phyloP scores from a whole-genome alignment of 92 coral and sea anemone genomes.

The Parazoanthus darwini region DNA sequence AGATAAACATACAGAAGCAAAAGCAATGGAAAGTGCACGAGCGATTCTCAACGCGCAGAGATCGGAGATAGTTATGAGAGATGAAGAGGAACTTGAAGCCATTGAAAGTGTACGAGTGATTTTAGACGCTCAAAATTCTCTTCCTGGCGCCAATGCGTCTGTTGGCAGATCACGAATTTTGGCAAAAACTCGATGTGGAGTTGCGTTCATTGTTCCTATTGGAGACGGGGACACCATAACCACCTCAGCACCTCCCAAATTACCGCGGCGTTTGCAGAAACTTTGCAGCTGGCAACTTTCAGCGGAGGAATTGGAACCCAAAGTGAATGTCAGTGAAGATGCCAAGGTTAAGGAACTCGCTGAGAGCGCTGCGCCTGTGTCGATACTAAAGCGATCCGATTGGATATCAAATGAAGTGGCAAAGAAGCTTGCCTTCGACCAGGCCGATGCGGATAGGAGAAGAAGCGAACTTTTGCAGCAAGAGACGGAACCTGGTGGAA shows the following conservation, averaged over 20 bases:
- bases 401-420: conserved; percentile 40
- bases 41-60: conserved; percentile 39
- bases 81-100: conserved; percentile 28
- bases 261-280: conserved; percentile 38
- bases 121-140: conserved; percentile 35
- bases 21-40: conserved; percentile 41
- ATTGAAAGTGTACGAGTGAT: conserved; percentile 25
- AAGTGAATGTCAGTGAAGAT: neutral
- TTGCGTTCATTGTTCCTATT: conserved; percentile 37
- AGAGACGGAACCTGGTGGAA: neutral
- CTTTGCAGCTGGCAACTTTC: conserved; percentile 16
- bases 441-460: conserved; percentile 16
- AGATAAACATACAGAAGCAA: conserved; percentile 35
- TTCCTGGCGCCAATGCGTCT: neutral
- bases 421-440: conserved; percentile 19
- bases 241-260: conserved; percentile 1
- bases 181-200: conserved; percentile 38
- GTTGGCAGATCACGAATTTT: conserved; percentile 22
- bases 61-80: conserved; percentile 32
- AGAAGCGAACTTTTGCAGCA: neutral
- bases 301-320: neutral
- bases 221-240: neutral
- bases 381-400: conserved; percentile 11
- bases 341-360: conserved; percentile 17
- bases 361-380: neutral